phyloP scores from a whole-genome alignment of 2,888 invertebrate genomes.

The Macrophya annulata region DNA sequence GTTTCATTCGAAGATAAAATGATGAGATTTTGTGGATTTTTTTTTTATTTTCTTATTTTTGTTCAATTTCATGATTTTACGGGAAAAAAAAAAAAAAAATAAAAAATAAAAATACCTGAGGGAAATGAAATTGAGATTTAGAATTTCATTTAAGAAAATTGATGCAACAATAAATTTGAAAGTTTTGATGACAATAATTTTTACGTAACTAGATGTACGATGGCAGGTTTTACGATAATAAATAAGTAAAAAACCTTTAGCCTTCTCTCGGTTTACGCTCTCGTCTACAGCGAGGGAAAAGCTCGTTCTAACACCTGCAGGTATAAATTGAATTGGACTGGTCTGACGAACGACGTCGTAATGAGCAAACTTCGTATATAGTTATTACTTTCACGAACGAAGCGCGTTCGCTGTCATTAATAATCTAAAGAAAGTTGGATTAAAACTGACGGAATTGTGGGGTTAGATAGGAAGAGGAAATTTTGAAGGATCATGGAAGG shows the following conservation, averaged over 20 bases:
- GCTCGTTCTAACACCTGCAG: constrained; percentile 4
- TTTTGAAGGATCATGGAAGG: background rate
- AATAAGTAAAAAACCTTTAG: background rate
- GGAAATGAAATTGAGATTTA: background rate
- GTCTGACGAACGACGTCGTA: constrained; percentile 35
- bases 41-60: background rate
- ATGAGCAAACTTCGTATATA: constrained; percentile 40
- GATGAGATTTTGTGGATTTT: background rate
- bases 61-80: background rate
- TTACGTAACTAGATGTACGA: background rate
- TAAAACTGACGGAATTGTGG: background rate
- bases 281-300: background rate
- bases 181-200: background rate
- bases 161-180: background rate
- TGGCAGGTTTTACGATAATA: background rate
- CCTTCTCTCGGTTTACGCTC: background rate
- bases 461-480: background rate
- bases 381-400: constrained; percentile 15
- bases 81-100: too few species aligned
- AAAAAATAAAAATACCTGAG: background rate
- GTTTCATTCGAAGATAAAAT: background rate
- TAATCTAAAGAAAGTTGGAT: constrained; percentile 30
- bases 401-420: constrained; percentile 19
- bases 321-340: constrained; percentile 38
- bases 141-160: background rate